These are phyloP conservation scores for Calephelis perditalis DNA, from an alignment of 2,888 invertebrate genomes.

Conservation along the genomic window DNA sequence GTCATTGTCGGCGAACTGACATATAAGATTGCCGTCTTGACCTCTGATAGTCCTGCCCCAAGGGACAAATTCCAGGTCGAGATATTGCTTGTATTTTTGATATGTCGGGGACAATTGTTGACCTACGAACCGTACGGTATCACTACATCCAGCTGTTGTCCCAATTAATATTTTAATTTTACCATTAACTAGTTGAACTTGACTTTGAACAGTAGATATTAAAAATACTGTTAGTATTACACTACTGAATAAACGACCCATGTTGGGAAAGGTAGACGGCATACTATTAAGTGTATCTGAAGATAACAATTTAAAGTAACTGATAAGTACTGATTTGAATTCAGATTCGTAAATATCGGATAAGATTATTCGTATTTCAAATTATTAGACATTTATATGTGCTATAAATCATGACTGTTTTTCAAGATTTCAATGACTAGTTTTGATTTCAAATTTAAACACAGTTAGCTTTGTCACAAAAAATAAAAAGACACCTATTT, in stretches of 20 bases:
- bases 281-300: not conserved
- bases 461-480: too few relatives aligned
- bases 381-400: too few relatives aligned
- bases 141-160: slow-evolving; percentile 54
- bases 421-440: too few relatives aligned
- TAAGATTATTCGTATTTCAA: not conserved
- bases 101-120: slow-evolving; percentile 45
- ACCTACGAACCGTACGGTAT: slow-evolving; percentile 50
- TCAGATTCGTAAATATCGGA: not conserved
- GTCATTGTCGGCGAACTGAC: slow-evolving; percentile 50
- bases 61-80: slow-evolving; percentile 60
- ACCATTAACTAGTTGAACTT: slow-evolving; percentile 23
- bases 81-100: slow-evolving; percentile 43
- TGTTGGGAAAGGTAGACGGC: not conserved
- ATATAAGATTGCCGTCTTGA: slow-evolving; percentile 40
- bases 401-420: too few relatives aligned
- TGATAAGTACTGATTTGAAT: not conserved
- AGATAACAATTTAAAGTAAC: slow-evolving; percentile 1
- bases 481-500: too few relatives aligned
- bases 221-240: not conserved
- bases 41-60: slow-evolving; percentile 57
- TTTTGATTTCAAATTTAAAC: too few relatives aligned
- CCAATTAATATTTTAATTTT: slow-evolving; percentile 52
- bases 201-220: not conserved
- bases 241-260: not conserved